Base-by-base conservation (phyloP, 2,888 invertebrate species). In the Idaea straminata region DNA sequence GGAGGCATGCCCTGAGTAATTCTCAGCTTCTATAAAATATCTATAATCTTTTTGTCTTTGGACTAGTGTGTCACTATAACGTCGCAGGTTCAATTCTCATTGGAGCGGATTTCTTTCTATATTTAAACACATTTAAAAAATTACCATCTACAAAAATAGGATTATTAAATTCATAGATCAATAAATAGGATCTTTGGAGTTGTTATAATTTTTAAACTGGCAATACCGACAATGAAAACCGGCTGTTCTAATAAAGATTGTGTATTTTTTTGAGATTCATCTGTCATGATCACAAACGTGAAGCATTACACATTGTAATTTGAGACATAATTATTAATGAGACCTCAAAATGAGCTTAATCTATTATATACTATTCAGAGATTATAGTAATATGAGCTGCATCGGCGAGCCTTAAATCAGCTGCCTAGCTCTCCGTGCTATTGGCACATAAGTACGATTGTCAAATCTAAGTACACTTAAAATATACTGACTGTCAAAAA, bases 371-470 rank as follows among this genome's bases (percentile, higher is more conserved):
- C 2, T 13, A 13, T 59, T 59, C 16, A 59, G 62, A 68, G 62
- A 68, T 68, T 68, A 59, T 34, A 7, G 10, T 34, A 15, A 15
- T 16, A 59, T 6, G 16, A 16, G 16, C 16, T 59, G 16, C 15
- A 59, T 16, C 15, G 58, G 15, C 58, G 7, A 59, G 7, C 15
- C 58, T 15, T 59, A 59, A 59, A 59, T 6, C 15, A 59, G 47
- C 47, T 6, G 47, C 10, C 10, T 47, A 10, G 47, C 47, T 47
- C 47, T 47, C 10, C 13, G 47, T 47, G 47, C 47, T 59, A 70
- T 81, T 80, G 76, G 78, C 81, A 80, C 78, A 77, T 76, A 74
- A 80, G 84, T 85, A 85, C 84, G 84, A 86, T 83, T 78, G 75
- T 72, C 80, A 78, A 70, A 68, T 71, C 75, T 83, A 84, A 84